phyloP scores from a whole-genome alignment of 2,888 invertebrate species.

The Drosophila longiperda region DNA sequence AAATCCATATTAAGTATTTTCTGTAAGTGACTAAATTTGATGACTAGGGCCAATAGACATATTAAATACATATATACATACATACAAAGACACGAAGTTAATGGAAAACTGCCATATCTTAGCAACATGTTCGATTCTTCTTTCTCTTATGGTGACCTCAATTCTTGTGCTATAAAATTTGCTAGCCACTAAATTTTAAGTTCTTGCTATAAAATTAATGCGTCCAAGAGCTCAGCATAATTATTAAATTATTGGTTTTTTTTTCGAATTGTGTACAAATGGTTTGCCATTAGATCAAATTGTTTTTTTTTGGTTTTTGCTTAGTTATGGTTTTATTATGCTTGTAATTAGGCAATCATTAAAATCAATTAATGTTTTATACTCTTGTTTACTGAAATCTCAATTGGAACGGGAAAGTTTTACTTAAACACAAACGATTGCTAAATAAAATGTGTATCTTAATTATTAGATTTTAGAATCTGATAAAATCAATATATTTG shows the following conservation, averaged over 20 bases:
- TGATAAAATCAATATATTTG: background rate
- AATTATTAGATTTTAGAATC: background rate
- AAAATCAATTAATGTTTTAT: constrained; percentile 32
- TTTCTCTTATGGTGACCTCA: constrained; percentile 57
- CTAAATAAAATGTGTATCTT: background rate
- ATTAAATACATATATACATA: background rate
- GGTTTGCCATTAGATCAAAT: constrained; percentile 37
- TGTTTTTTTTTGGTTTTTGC: constrained; percentile 53
- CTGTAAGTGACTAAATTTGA: background rate
- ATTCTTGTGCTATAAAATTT: constrained; percentile 65
- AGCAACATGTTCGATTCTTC: constrained; percentile 28
- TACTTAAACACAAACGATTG: background rate
- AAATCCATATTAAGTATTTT: constrained; percentile 9
- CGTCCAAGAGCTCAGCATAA: constrained; percentile 57
- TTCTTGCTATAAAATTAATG: constrained; percentile 59
- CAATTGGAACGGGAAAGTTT: constrained; percentile 41
- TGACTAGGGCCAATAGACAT: background rate
- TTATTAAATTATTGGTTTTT: constrained; percentile 54
- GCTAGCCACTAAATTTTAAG: constrained; percentile 52
- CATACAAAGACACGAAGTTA: constrained; percentile 7
- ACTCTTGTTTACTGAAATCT: constrained; percentile 28
- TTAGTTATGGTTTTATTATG: constrained; percentile 66
- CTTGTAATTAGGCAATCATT: constrained; percentile 62
- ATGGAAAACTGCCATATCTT: constrained; percentile 32
- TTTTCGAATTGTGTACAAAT: constrained; percentile 55